Evolutionary conservation across 2,113 vertebrate species (phyloP), one percentile per base, ranked within the genome.

Genomic region (Xerus inauris): DNA sequence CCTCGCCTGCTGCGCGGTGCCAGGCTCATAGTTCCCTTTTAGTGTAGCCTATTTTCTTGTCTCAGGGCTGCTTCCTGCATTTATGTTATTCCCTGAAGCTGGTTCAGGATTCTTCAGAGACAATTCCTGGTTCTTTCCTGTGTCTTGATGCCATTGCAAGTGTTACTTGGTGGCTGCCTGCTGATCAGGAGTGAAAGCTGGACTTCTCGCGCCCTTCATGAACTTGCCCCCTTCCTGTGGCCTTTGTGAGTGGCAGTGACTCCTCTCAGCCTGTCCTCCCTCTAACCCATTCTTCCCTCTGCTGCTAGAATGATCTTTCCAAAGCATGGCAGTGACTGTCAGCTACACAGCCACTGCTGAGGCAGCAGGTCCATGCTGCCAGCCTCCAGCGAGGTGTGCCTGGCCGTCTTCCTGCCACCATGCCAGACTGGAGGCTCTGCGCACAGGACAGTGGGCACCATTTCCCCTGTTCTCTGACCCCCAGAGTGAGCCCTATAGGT

Each of bases 11-110:
- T 0, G 16, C 20, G 64, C 8, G 5, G 26, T 88, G 95, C 97
- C 95, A 71, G 96, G 89, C 85, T 75, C 30, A 35, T 69, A 69
- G 91, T 95, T 96, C 92, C 87, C 28, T 93, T 91, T 92, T 87
- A 85, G 87, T 72, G 14, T 8, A 94, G 88, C 89, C 96, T 64
- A 89, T 92, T 96, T 97, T 94, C 91, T 89, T 87, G 59, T 94
- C 81, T 73, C 35, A 42, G 19, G 59, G 72, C 38, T 16, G 73
- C 90, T 96, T 86, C 96, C 81, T 95, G 76, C 82, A 59, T 95
- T 89, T 87, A 76, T 77, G 85, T 47, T n/a, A 94, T 79, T 90
- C 81, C 14, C 85, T 73, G 85, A 92, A 94, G 92, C 73, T 35
- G 13, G 64, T 79, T 96, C 76, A 81, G 71, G 51, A 81, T 77